phyloP scores from a whole-genome alignment of 2,113 vertebrate species.

The Anolis carolinensis region DNA sequence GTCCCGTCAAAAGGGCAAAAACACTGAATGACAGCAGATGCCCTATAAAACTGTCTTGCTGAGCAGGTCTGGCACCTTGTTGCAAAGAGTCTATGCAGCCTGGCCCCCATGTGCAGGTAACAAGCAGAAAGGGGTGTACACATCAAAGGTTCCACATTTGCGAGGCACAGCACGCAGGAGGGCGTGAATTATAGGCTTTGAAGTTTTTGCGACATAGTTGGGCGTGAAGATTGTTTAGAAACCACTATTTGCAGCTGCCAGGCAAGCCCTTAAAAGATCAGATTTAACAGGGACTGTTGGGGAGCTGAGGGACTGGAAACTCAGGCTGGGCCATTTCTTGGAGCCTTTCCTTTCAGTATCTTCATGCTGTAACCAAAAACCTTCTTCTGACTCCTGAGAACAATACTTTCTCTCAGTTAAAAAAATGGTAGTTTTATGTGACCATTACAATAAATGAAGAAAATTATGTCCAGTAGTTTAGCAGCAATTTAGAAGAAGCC shows the following conservation, averaged over 20 bases:
- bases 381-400: background rate
- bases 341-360: rapidly evolving
- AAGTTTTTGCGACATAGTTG: constrained; percentile 64
- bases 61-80: constrained; percentile 69
- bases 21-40: constrained; percentile 70
- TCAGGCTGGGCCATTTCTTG: background rate
- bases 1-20: constrained; percentile 63
- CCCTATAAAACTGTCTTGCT: constrained; percentile 66
- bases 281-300: constrained; percentile 63
- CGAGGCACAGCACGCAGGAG: constrained; percentile 64
- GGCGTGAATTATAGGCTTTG: constrained; percentile 75
- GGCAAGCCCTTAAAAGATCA: constrained; percentile 68
- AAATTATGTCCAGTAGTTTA: background rate
- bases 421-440: background rate
- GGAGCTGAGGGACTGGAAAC: constrained; percentile 30
- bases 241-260: constrained; percentile 66
- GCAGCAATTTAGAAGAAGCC: background rate
- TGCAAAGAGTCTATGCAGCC: constrained; percentile 56
- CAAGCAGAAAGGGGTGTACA: constrained; percentile 39
- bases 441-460: background rate
- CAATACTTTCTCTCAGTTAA: constrained; percentile 3
- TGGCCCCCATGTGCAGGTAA: constrained; percentile 55
- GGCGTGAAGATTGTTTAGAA: constrained; percentile 69
- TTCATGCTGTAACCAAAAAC: background rate
- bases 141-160: constrained; percentile 67